phyloP scores from a whole-genome alignment of 2,113 vertebrate species.

The Notarius lentiginosus region DNA sequence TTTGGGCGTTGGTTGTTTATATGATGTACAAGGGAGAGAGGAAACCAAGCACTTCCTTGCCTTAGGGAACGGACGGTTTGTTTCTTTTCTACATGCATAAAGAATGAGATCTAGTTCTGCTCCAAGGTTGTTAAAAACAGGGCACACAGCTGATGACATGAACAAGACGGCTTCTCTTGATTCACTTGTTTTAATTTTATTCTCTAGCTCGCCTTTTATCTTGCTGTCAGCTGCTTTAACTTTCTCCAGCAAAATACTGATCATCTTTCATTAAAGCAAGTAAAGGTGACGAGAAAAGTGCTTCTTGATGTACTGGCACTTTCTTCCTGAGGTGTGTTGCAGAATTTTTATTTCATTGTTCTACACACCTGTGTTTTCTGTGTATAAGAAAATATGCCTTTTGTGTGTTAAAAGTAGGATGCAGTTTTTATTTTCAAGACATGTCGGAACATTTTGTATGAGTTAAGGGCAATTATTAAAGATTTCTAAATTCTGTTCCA shows the following conservation, averaged over 20 bases:
- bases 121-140: background rate
- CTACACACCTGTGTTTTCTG: slow-evolving; percentile 5
- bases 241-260: slow-evolving; percentile 42
- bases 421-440: background rate
- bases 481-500: background rate
- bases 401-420: background rate
- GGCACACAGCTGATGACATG: background rate
- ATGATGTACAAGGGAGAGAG: background rate
- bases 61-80: background rate
- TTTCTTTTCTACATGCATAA: background rate
- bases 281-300: slow-evolving; percentile 50
- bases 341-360: background rate
- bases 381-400: background rate
- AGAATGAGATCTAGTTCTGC: background rate
- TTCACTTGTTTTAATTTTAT: background rate
- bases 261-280: slow-evolving; percentile 59
- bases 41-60: background rate
- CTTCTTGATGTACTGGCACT: slow-evolving; percentile 41
- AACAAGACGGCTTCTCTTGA: background rate
- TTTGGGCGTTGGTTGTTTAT: background rate
- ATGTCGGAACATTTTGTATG: background rate
- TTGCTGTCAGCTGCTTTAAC: slow-evolving; percentile 26
- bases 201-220: slow-evolving; percentile 25
- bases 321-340: background rate
- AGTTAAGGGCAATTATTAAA: background rate